phyloP scores from a whole-genome alignment of 2,888 invertebrate genomes.

The Lasioglossum leucozonium region DNA sequence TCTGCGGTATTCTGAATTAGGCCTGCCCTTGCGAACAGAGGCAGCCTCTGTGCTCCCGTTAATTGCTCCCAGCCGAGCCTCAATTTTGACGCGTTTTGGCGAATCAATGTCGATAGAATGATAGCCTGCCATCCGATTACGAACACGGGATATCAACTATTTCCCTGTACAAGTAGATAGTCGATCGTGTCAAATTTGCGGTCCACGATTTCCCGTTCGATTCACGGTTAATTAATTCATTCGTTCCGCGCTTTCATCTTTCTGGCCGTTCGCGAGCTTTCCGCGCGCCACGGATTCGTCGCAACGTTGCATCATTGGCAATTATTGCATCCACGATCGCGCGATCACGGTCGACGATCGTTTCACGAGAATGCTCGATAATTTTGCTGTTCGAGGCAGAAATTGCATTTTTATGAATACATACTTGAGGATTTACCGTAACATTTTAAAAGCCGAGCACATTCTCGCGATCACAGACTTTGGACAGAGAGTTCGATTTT shows the following conservation, averaged over 20 bases:
- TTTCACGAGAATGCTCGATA: background rate
- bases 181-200: background rate
- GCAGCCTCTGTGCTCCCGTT: slow-evolving; percentile 30
- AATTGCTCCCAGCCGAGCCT: slow-evolving; percentile 47
- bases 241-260: slow-evolving; percentile 30
- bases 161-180: slow-evolving; percentile 14
- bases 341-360: background rate
- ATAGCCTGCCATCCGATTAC: slow-evolving; percentile 46
- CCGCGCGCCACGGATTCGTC: background rate
- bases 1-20: slow-evolving; percentile 69
- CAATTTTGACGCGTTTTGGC: slow-evolving; percentile 62
- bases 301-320: background rate
- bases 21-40: slow-evolving; percentile 39
- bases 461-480: background rate
- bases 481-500: background rate
- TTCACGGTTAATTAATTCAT: slow-evolving; percentile 45
- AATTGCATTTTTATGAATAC: background rate
- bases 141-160: slow-evolving; percentile 51
- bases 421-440: too few species aligned
- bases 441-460: too few species aligned
- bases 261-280: background rate
- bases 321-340: background rate
- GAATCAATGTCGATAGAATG: slow-evolving; percentile 63
- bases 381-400: background rate
- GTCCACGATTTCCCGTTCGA: background rate